phyloP scores from a whole-genome alignment of 2,797 vertebrate genomes.

The Falco novaeseelandiae region DNA sequence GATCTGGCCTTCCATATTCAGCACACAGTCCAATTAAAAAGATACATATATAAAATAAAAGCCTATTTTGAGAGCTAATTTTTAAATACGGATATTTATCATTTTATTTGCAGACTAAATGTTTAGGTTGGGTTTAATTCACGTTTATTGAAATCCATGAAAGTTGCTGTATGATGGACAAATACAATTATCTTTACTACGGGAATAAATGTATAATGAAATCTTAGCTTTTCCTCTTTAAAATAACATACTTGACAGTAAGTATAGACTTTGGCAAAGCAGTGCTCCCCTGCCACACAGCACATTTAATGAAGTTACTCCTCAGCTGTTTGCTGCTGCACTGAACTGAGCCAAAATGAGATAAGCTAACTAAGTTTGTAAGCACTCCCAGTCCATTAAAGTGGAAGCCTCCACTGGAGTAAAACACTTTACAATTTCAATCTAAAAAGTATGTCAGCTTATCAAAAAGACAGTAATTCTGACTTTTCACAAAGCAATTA shows the following conservation, averaged over 20 bases:
- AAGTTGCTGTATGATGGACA: neutral
- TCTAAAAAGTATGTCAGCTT: constrained; percentile 8
- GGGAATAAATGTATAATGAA: neutral
- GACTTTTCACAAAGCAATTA: constrained; percentile 20
- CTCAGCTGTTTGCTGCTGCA: constrained; percentile 24
- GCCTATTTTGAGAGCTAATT: neutral
- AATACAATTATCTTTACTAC: constrained; percentile 21
- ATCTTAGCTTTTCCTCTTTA: constrained; percentile 5
- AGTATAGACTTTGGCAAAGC: constrained; percentile 36
- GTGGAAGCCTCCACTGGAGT: neutral
- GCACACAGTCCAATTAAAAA: neutral
- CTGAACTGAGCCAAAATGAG: constrained; percentile 12
- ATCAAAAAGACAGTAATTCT: neutral
- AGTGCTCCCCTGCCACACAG: neutral
- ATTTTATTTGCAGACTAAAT: neutral
- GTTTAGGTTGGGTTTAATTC: neutral
- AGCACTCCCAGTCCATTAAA: constrained; percentile 1
- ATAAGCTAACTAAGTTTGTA: neutral
- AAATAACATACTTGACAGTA: neutral
- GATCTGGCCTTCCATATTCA: neutral
- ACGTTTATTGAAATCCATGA: neutral
- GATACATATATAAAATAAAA: neutral
- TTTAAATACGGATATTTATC: neutral
- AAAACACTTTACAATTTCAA: constrained; percentile 1
- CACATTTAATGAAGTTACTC: constrained; percentile 39